phyloP scores from a whole-genome alignment of 2,797 vertebrate species.

The Melanotaenia parkinsoni region DNA sequence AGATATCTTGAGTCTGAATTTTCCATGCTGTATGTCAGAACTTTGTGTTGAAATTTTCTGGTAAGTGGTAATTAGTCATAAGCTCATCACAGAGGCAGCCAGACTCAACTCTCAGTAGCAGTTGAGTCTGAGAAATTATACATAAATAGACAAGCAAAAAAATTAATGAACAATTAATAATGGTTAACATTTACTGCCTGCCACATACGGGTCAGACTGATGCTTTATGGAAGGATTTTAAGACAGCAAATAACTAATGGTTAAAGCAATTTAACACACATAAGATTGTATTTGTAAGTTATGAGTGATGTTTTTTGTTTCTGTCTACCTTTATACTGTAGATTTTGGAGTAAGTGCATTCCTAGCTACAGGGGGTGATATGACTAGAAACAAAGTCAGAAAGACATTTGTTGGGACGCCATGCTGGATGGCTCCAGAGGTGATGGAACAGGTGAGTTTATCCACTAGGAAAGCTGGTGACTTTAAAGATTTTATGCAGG shows the following conservation, averaged over 20 bases:
- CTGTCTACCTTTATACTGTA: conserved; percentile 4
- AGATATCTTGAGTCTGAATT: too few species aligned
- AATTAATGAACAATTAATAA: neutral
- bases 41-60: too few species aligned
- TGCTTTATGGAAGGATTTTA: neutral
- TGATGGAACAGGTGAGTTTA: conserved; percentile 95
- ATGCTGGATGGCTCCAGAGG: conserved; percentile 99
- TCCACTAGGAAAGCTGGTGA: neutral
- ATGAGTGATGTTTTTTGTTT: neutral
- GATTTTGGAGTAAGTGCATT: conserved; percentile 99
- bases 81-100: neutral
- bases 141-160: too few species aligned
- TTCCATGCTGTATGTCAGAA: too few species aligned
- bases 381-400: conserved; percentile 98
- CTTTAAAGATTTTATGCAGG: neutral
- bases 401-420: conserved; percentile 99
- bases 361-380: conserved; percentile 94
- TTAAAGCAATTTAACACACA: neutral
- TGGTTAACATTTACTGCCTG: neutral
- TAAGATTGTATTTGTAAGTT: neutral
- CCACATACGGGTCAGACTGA: neutral
- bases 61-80: neutral
- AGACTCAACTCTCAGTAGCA: too few species aligned
- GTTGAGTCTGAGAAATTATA: too few species aligned
- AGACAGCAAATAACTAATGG: neutral